Conservation (phyloP, 2,113 vertebrate genomes). For the Oxyura jamaicensis region DNA sequence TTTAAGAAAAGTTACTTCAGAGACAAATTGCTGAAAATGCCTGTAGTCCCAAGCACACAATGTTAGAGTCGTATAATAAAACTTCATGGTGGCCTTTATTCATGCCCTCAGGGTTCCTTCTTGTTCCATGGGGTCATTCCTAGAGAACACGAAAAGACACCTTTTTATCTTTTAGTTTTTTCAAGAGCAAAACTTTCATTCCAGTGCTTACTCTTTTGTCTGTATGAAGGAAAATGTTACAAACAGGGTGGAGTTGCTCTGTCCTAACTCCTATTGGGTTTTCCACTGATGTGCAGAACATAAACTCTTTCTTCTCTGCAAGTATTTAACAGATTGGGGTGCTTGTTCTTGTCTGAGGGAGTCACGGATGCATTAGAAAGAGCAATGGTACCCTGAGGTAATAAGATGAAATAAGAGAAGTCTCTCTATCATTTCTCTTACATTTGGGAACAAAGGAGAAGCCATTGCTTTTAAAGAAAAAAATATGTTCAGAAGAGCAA, state of each 20-base stretch:
- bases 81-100: background rate
- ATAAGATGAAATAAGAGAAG: background rate
- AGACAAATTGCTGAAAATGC: background rate
- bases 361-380: background rate
- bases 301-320: background rate
- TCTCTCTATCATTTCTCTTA: background rate
- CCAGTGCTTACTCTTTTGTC: background rate
- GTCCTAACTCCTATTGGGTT: background rate
- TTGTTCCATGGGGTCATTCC: background rate
- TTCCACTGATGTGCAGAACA: background rate
- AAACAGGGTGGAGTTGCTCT: background rate
- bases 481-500: background rate
- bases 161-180: background rate
- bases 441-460: background rate
- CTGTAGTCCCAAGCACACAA: background rate
- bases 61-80: background rate
- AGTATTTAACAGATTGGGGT: background rate
- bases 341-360: background rate
- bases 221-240: background rate
- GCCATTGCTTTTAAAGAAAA: background rate
- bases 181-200: background rate
- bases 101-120: background rate
- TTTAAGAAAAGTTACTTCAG: slow-evolving; percentile 18
- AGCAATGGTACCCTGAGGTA: background rate
- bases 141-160: background rate